Conservation (phyloP, 2,888 invertebrate genomes). For the Ectemnius lituratus region DNA sequence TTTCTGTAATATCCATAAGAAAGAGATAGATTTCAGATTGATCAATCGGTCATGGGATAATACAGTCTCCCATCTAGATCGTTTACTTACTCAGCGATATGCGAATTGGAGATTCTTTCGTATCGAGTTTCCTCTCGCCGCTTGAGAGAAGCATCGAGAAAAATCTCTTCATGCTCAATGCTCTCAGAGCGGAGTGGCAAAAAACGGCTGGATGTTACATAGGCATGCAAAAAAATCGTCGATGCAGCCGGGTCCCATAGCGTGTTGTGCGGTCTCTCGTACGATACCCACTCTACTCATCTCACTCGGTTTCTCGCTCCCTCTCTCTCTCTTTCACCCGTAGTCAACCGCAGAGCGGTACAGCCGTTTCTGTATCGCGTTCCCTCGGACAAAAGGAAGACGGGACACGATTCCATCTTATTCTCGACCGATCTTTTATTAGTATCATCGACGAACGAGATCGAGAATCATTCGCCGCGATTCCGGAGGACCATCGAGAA, state of each 20-base stretch:
- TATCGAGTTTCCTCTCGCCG: too few species aligned
- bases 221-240: not conserved
- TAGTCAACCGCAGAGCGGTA: not conserved
- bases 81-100: too few species aligned
- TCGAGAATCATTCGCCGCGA: not conserved
- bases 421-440: not conserved
- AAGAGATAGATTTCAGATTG: too few species aligned
- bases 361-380: constrained; percentile 6
- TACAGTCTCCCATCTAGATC: too few species aligned
- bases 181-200: not conserved
- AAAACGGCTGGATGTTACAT: not conserved
- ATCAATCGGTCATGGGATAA: too few species aligned
- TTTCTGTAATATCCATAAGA: too few species aligned
- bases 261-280: constrained; percentile 2
- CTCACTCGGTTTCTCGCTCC: too few species aligned
- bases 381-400: not conserved
- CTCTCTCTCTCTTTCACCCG: not conserved
- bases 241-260: constrained; percentile 1
- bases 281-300: too few species aligned
- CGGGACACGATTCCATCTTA: not conserved
- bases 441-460: not conserved
- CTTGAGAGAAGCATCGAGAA: too few species aligned
- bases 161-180: too few species aligned
- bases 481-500: too few species aligned
- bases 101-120: too few species aligned